Evolutionary conservation across 2,888 invertebrate species (phyloP).

Genomic region (Tromatobia lineatoria): DNA sequence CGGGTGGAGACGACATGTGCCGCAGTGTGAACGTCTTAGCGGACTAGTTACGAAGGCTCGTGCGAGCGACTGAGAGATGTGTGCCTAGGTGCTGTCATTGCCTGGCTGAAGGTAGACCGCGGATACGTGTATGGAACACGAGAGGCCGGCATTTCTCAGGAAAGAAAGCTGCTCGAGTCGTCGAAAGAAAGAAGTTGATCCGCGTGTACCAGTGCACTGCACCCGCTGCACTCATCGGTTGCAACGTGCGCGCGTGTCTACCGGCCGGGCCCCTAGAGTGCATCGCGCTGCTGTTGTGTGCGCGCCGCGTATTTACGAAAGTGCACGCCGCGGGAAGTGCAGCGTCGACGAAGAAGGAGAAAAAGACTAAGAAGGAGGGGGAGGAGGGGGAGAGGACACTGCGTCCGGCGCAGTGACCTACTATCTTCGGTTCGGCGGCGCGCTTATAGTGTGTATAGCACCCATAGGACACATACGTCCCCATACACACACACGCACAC

Average conservation of each 20-base stretch:
- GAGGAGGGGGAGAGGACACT: slow-evolving; percentile 79
- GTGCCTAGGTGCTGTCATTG: slow-evolving; percentile 33
- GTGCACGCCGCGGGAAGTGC: slow-evolving; percentile 56
- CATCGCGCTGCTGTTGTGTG: slow-evolving; percentile 28
- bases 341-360: slow-evolving; percentile 55
- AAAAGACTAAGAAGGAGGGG: slow-evolving; percentile 66
- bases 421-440: slow-evolving; percentile 84
- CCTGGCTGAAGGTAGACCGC: slow-evolving; percentile 69
- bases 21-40: not conserved
- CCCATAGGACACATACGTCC: too few species aligned
- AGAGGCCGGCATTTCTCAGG: slow-evolving; percentile 77
- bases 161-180: slow-evolving; percentile 81
- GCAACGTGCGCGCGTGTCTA: slow-evolving; percentile 48
- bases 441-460: slow-evolving; percentile 61
- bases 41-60: not conserved
- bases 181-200: slow-evolving; percentile 80
- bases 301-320: slow-evolving; percentile 62
- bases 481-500: slow-evolving; percentile 1
- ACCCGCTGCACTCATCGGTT: slow-evolving; percentile 35
- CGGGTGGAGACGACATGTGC: not conserved
- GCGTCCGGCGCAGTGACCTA: slow-evolving; percentile 85
- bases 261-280: slow-evolving; percentile 36
- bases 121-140: slow-evolving; percentile 63
- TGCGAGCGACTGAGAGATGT: slow-evolving; percentile 10
- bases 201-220: slow-evolving; percentile 59